Evolutionary conservation across 1,140 invertebrate genomes (phyloP).

Genomic region (Scylla paramamosain): DNA sequence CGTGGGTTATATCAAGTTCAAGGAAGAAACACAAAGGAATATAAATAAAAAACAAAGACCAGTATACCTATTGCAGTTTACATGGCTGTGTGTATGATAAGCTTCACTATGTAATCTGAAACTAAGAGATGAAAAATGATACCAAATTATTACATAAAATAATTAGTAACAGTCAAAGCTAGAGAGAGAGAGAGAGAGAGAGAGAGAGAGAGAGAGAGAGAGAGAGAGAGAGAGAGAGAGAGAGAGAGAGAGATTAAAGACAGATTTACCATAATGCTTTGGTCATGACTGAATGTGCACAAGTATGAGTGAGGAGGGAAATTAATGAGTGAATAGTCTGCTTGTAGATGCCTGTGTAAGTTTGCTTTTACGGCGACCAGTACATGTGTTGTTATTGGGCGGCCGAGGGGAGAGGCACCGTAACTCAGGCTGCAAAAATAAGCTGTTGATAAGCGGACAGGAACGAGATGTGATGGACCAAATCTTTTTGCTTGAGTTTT

Average conservation of each 20-base stretch:
- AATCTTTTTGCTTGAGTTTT: neutral
- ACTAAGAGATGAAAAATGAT: too few species aligned
- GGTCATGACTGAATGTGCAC: too few species aligned
- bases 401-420: neutral
- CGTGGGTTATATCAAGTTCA: neutral
- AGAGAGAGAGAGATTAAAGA: neutral
- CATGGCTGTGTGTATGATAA: too few species aligned
- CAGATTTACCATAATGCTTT: too few species aligned
- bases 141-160: too few species aligned
- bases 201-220: slow-evolving; percentile 21
- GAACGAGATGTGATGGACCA: neutral
- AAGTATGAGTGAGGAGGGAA: too few species aligned
- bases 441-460: neutral
- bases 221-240: slow-evolving; percentile 19
- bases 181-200: neutral
- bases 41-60: neutral
- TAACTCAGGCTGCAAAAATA: too few species aligned
- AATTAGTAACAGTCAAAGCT: too few species aligned
- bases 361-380: neutral
- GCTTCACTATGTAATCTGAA: too few species aligned
- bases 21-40: neutral
- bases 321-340: too few species aligned
- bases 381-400: neutral
- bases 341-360: too few species aligned
- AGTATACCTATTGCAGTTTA: too few species aligned